Conservation (phyloP, 2,888 invertebrate species). For the Spisula subtruncata region DNA sequence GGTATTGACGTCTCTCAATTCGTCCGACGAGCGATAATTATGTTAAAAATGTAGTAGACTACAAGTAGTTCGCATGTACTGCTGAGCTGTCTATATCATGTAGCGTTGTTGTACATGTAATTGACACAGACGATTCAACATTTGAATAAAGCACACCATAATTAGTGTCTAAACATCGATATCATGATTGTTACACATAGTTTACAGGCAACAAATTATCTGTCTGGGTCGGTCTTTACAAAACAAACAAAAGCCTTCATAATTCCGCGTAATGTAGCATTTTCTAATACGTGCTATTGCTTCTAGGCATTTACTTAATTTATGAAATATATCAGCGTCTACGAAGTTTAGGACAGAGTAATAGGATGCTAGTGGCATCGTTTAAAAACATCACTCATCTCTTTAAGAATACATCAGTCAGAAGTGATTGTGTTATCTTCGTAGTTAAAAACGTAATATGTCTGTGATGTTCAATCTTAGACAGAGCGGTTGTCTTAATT, state of each 20-base stretch:
- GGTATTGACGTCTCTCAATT: no score
- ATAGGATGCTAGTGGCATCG: constrained; percentile 8
- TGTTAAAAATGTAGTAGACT: no score
- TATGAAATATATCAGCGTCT: not conserved
- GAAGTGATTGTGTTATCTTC: no score
- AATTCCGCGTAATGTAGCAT: not conserved
- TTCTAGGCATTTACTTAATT: not conserved
- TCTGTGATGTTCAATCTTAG: not conserved
- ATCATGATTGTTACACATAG: not conserved
- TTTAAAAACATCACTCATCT: not conserved
- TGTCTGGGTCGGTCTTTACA: not conserved
- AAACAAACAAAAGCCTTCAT: constrained; percentile 11
- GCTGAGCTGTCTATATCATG: no score
- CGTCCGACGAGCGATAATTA: no score
- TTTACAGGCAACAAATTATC: constrained; percentile 12
- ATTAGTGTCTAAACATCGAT: not conserved
- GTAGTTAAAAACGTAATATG: not conserved
- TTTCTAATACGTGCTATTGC: constrained; percentile 10
- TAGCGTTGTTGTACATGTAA: no score
- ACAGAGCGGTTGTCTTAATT: no score
- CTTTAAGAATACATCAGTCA: not conserved
- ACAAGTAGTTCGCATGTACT: no score
- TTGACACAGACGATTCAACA: no score
- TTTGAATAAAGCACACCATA: not conserved
- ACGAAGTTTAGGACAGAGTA: not conserved